phyloP scores from a whole-genome alignment of 2,113 vertebrate species.

The Hypocryptadius cinnamomeus region DNA sequence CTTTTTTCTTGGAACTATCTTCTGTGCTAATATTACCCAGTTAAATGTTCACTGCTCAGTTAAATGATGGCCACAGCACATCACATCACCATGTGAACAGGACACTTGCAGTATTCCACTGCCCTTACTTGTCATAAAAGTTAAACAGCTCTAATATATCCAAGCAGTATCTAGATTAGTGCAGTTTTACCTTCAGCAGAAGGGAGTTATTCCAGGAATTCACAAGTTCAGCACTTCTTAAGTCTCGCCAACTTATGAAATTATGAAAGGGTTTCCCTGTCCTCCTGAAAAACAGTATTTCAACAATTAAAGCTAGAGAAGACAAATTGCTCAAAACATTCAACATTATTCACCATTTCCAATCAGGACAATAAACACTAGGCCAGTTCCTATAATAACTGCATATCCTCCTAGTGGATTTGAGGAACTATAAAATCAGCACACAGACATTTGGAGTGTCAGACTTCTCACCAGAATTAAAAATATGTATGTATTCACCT shows the following conservation, averaged over 20 bases:
- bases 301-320: not conserved
- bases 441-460: fast-evolving
- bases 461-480: not conserved
- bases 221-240: conserved; percentile 82
- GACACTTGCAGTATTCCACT: not conserved
- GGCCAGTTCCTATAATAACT: not conserved
- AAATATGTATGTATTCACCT: fast-evolving
- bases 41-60: not conserved
- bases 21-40: not conserved
- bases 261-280: conserved; percentile 93
- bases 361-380: not conserved
- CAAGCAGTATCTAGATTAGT: not conserved
- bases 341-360: not conserved
- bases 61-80: not conserved
- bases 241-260: conserved; percentile 96
- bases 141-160: not conserved
- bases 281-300: conserved; percentile 71
- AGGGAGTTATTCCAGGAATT: conserved; percentile 89
- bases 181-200: conserved; percentile 80
- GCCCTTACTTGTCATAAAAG: not conserved
- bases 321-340: not conserved
- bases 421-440: not conserved
- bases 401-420: not conserved
- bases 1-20: not conserved
- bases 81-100: not conserved